Base-by-base conservation (phyloP, 1,140 invertebrate genomes). In the Tribolium castaneum region DNA sequence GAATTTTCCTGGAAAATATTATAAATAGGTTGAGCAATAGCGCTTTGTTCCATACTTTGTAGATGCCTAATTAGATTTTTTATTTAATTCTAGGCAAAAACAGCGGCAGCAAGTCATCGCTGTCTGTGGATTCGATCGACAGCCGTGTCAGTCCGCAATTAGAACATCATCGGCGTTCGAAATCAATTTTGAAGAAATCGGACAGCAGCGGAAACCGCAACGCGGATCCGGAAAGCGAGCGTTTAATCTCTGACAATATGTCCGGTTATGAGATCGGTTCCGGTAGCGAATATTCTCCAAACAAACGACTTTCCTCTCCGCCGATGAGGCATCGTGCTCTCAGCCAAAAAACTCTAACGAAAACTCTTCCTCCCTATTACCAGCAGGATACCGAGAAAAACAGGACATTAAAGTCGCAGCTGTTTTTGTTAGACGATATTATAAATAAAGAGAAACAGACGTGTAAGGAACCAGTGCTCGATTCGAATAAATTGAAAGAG, bases 141-240 rank as follows among this genome's bases (percentile, higher is more conserved):
- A 90, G 88, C 81, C 86, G 88, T 70, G 87, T 88, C 16, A 89
- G 90, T 83, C 90, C 90, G 34, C 92, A 91, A 84, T 86, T 91
- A 80, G 92, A 92, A 85, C 89, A 88, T 75, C 91, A 91, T 78
- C 88, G 91, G 34, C 88, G 90, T 82, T 93, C 91, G 56, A 95
- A 94, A 86, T 95, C 93, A 76, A 95, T 95, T 84, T 86, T 95
- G 81, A 95, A 94, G 88, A 90, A 90, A 86, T 92, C 92, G 45
- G 93, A 94, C 82, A 89, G 87, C 80, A 87, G 87, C 81, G 88
- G 87, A 70, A 82, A 84, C 75, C 78, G 77, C 70, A 86, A 86
- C 80, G 86, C 87, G 59, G 90, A 93, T 85, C 93, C 93, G 19
- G 94, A 95, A 86, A 94, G 92, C 74, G 94, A 95, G 86, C 91